A percentile compares a stretch with the other conserved stretches of the same genome.
Conservation (phyloP, 2,113 vertebrate genomes). For the Cottus gobio region DNA sequence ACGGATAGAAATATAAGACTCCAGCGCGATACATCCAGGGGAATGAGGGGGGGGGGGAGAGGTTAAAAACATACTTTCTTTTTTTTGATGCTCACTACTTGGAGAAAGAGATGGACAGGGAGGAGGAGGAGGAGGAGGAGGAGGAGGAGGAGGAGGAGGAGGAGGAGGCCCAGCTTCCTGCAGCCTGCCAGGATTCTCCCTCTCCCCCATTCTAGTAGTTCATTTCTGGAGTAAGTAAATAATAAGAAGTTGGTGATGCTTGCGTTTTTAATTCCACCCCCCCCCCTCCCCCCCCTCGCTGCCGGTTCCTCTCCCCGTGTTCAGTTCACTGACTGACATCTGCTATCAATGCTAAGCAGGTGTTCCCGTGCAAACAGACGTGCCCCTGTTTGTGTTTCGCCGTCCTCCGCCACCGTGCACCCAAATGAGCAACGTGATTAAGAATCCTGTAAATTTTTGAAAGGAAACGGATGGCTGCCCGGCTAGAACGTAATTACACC, state of each 20-base stretch:
- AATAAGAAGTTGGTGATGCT: conserved; percentile 87
- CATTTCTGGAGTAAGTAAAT: conserved; percentile 84
- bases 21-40: conserved; percentile 31
- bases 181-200: conserved; percentile 71
- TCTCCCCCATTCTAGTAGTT: conserved; percentile 78
- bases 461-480: conserved; percentile 99
- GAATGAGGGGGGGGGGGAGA: conserved; percentile 32
- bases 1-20: conserved; percentile 81
- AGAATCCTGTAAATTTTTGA: conserved; percentile 99
- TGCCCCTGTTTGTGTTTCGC: conserved; percentile 98
- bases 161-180: conserved; percentile 70
- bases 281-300: conserved; percentile 68
- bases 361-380: conserved; percentile 98
- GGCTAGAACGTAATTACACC: conserved; percentile 99
- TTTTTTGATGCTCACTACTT: conserved; percentile 37
- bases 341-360: conserved; percentile 99
- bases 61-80: conserved; percentile 45
- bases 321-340: conserved; percentile 98
- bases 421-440: conserved; percentile 99
- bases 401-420: conserved; percentile 92
- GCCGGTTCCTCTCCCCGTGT: conserved; percentile 69
- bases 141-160: conserved; percentile 7
- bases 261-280: conserved; percentile 87
- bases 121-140: conserved; percentile 7
- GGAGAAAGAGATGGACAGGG: conserved; percentile 42